These are phyloP conservation scores for Centroberyx gerrardi DNA, from an alignment of 2,797 vertebrate genomes.

Conservation along the genomic window DNA sequence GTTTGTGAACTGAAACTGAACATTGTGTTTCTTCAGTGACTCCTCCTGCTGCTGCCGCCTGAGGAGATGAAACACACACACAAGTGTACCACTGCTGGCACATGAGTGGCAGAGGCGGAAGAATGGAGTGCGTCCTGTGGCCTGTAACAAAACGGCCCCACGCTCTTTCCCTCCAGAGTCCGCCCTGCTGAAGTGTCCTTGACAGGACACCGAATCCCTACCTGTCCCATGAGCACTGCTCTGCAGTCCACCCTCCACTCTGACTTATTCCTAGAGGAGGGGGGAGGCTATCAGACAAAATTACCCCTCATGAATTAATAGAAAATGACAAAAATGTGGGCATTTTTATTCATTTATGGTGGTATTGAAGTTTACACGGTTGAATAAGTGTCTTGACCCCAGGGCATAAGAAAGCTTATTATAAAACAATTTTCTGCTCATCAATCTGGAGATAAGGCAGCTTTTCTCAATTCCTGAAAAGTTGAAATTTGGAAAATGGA, in stretches of 20 bases:
- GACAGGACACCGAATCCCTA: not conserved
- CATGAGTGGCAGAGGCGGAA: too few relatives aligned
- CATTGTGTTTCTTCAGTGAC: too few relatives aligned
- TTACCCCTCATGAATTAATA: not conserved
- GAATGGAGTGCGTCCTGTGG: too few relatives aligned
- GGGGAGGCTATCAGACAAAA: not conserved
- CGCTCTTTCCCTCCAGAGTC: not conserved
- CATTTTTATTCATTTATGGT: not conserved
- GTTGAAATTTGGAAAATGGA: not conserved
- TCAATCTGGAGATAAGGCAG: not conserved
- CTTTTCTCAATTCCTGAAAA: constrained; percentile 18
- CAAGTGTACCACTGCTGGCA: too few relatives aligned
- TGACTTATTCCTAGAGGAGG: too few relatives aligned
- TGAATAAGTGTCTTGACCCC: constrained; percentile 9
- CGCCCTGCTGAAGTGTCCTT: not conserved
- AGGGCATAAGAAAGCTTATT: not conserved
- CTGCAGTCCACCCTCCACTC: not conserved
- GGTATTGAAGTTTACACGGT: constrained; percentile 4
- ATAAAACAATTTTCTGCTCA: not conserved
- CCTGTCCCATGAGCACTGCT: not conserved
- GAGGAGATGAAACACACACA: too few relatives aligned
- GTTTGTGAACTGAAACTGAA: too few relatives aligned
- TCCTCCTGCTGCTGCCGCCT: too few relatives aligned
- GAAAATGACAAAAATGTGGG: not conserved
- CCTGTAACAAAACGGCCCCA: too few relatives aligned